Conservation (phyloP, 2,888 invertebrate genomes). For the Palloptera scutellata region DNA sequence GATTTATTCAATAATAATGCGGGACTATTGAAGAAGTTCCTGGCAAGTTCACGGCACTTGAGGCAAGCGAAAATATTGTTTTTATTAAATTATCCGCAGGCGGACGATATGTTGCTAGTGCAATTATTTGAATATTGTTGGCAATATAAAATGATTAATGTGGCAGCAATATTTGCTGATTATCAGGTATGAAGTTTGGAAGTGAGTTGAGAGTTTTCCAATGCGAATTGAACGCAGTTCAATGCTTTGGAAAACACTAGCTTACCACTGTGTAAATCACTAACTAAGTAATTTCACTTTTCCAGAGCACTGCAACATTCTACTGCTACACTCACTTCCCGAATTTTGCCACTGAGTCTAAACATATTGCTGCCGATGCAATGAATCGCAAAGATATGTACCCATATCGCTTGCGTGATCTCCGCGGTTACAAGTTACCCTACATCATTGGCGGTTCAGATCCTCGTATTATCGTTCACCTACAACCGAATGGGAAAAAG, state of each 20-base stretch:
- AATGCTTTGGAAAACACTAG: not conserved
- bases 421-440: conserved; percentile 46
- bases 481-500: conserved; percentile 32
- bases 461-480: conserved; percentile 51
- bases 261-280: no score
- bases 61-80: conserved; percentile 49
- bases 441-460: conserved; percentile 47
- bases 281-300: not conserved
- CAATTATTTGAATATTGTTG: conserved; percentile 49
- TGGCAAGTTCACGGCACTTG: conserved; percentile 47
- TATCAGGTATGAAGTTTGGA: conserved; percentile 42
- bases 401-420: conserved; percentile 46
- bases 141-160: conserved; percentile 49
- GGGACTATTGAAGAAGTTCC: conserved; percentile 42
- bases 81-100: conserved; percentile 38
- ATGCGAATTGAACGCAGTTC: no score
- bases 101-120: conserved; percentile 31
- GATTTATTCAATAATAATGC: conserved; percentile 36
- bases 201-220: no score
- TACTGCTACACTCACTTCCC: conserved; percentile 53
- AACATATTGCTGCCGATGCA: not conserved
- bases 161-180: conserved; percentile 45
- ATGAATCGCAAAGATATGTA: conserved; percentile 36
- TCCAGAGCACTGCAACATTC: conserved; percentile 40
- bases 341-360: conserved; percentile 43